Evolutionary conservation across 2,113 vertebrate genomes (phyloP).

Genomic region (Brienomyrus longianalis): DNA sequence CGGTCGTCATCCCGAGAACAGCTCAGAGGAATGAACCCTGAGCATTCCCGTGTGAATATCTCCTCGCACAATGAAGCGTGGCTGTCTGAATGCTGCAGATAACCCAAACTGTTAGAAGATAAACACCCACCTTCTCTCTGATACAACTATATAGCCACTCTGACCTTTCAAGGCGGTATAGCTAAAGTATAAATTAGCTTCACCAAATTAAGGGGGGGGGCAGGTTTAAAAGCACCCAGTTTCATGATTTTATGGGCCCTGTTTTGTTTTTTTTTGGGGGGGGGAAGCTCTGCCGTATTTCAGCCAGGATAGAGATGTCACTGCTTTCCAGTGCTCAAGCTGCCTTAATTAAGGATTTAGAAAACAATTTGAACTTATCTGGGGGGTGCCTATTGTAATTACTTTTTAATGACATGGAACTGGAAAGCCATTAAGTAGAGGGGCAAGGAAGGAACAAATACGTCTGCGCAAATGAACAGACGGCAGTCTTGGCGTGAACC

Average conservation of each 20-base stretch:
- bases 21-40: neutral
- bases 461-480: neutral
- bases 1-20: neutral
- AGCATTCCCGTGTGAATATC: neutral
- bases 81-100: neutral
- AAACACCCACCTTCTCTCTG: neutral
- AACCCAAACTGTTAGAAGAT: neutral
- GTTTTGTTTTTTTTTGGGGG: neutral
- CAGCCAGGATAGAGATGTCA: neutral
- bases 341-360: conserved; percentile 24
- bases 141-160: conserved; percentile 7
- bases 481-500: neutral
- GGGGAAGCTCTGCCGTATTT: neutral
- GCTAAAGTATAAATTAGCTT: conserved; percentile 7
- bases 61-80: neutral
- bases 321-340: neutral
- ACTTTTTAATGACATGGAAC: conserved; percentile 30
- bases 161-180: conserved; percentile 26
- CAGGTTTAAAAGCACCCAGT: neutral
- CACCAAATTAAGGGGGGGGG: neutral
- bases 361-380: conserved; percentile 31
- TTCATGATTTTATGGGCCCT: neutral
- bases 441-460: conserved; percentile 2
- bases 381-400: conserved; percentile 24
- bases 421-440: conserved; percentile 13